These are phyloP conservation scores for Lasius platythorax DNA, from an alignment of 2,888 invertebrate species.

Conservation along the genomic window DNA sequence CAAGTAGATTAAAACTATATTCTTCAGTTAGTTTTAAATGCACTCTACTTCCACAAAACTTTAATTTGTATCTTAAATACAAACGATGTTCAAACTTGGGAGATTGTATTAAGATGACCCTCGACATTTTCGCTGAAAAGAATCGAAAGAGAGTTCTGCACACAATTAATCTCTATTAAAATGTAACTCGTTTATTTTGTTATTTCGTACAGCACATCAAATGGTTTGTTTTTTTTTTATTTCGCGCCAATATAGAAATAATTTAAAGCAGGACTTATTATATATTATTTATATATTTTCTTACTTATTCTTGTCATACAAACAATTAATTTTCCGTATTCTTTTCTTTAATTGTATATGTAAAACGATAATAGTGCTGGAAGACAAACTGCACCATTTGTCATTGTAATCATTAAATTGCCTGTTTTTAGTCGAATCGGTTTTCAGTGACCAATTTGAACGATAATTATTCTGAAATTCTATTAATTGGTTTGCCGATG, in stretches of 20 bases:
- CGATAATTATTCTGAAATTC: slow-evolving; percentile 50
- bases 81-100: neutral
- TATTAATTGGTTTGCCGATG: slow-evolving; percentile 15
- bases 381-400: neutral
- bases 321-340: neutral
- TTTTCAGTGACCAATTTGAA: neutral
- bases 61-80: neutral
- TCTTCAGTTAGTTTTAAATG: neutral
- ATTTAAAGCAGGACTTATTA: neutral
- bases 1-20: slow-evolving; percentile 14
- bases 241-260: neutral
- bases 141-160: neutral
- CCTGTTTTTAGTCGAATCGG: slow-evolving; percentile 13
- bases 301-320: neutral
- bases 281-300: neutral
- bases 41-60: neutral
- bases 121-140: neutral
- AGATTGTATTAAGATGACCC: neutral
- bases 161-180: neutral
- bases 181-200: neutral
- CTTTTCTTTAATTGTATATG: neutral
- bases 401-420: slow-evolving; percentile 26
- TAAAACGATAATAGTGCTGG: neutral
- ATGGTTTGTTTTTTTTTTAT: neutral
- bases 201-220: neutral